Evolutionary conservation across 2,797 vertebrate species (phyloP), one percentile per base, ranked within the genome.

Genomic region (Picus viridis): DNA sequence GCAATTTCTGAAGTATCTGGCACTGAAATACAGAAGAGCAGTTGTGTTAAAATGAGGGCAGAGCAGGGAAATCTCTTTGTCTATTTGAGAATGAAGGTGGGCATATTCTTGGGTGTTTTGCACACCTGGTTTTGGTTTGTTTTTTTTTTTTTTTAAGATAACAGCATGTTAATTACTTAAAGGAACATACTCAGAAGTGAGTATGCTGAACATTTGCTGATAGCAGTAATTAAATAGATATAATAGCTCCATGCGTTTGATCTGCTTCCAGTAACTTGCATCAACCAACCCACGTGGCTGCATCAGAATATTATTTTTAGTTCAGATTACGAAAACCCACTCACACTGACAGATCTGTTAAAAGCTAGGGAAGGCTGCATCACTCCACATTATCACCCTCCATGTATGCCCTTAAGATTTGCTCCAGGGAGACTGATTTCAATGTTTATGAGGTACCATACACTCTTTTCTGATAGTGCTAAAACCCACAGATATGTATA

Each of bases 281-380:
- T 16, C 3, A 1, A 92, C 51, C 67, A 85, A 78, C 59, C 53
- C 71, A 83, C 43, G 24, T 2, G 9, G 58, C 69, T 72, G 81
- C 39, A 75, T 58, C 17, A 71, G 51, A 87, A 11, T 47, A 87
- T 62, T 83, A 83, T 83, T 91, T 92, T 93, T 85, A 93, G 84
- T 72, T 92, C 63, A 63, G 76, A 92, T 81, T 77, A 83, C 91
- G 86, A 92, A 89, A 89, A 72, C 59, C 53, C 45, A 88, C 73
- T 74, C 57, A 74, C 1, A 3, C 6, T 62, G 74, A 43, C 2
- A 0, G 29, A 82, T 59, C 39, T 57, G 24, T 53, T 69, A 2
- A 4, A 82, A 90, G 79, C 49, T 17, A 82, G n/a, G 24, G 59
- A 77, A 87, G 64, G 59, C 59, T 75, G 34, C 68, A 75, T 41